Evolutionary conservation across 2,113 vertebrate species (phyloP).

Genomic region (Glareola pratincola): DNA sequence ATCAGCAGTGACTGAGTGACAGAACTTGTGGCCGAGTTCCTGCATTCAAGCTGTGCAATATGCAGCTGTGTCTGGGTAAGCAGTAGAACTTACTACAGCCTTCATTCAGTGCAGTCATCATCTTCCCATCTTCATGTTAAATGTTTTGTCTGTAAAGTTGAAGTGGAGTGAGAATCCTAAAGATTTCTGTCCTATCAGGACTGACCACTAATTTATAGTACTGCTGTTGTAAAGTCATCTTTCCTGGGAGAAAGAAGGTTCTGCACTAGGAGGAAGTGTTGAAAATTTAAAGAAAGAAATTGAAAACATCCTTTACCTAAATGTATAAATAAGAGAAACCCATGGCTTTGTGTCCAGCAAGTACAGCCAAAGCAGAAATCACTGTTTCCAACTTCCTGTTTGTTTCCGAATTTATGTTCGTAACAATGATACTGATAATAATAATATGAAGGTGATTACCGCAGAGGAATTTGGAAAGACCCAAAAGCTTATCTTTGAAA

Average conservation of each 20-base stretch:
- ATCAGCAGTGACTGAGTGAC: neutral
- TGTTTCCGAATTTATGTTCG: neutral
- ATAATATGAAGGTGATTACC: neutral
- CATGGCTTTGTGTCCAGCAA: neutral
- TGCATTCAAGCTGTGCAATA: neutral
- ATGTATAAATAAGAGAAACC: neutral
- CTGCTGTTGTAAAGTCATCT: neutral
- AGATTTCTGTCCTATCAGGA: neutral
- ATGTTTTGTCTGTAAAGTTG: neutral
- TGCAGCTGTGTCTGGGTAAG: neutral
- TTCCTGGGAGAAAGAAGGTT: neutral
- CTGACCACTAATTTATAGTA: neutral
- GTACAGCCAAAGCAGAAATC: neutral
- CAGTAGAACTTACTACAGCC: neutral
- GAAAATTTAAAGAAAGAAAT: neutral
- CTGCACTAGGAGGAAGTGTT: neutral
- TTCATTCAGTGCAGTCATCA: neutral
- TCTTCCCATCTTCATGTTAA: neutral
- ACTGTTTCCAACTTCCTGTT: neutral
- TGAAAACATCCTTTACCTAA: neutral
- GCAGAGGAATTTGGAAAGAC: neutral
- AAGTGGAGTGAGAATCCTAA: neutral
- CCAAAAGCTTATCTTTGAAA: neutral
- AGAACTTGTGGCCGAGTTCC: neutral
- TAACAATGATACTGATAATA: neutral